Conservation (phyloP, 2,113 vertebrate species). For the Dasyornis broadbenti region DNA sequence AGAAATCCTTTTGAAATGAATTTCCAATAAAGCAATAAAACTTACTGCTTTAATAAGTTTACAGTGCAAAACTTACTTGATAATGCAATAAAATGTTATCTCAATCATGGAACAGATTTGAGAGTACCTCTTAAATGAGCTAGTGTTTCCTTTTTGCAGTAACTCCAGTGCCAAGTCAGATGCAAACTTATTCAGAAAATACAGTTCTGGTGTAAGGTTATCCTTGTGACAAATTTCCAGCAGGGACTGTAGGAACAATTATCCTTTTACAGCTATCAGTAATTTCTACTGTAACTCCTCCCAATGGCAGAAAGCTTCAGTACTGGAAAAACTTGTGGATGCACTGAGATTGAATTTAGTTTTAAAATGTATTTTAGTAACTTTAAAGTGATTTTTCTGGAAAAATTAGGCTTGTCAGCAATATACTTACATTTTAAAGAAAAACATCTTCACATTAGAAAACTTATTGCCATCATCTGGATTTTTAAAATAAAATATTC, state of each 20-base stretch:
- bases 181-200: not conserved
- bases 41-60: conserved; percentile 6
- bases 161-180: not conserved
- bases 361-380: not conserved
- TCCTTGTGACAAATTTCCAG: not conserved
- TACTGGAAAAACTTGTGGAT: not conserved
- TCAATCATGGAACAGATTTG: not conserved
- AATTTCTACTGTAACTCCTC: conserved; percentile 1
- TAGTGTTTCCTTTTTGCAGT: not conserved
- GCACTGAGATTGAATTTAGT: not conserved
- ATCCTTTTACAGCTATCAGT: not conserved
- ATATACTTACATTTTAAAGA: not conserved
- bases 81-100: not conserved
- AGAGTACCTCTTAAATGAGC: not conserved
- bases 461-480: not conserved
- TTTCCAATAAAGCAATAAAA: conserved; percentile 32
- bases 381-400: not conserved
- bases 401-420: conserved; percentile 31
- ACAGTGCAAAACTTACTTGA: not conserved
- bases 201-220: not conserved
- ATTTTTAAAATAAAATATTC: conserved; percentile 43
- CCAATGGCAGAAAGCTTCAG: not conserved
- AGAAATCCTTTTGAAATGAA: conserved; percentile 36
- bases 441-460: not conserved
- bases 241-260: not conserved